phyloP scores from a whole-genome alignment of 2,113 vertebrate species.

The Camelus dromedarius region DNA sequence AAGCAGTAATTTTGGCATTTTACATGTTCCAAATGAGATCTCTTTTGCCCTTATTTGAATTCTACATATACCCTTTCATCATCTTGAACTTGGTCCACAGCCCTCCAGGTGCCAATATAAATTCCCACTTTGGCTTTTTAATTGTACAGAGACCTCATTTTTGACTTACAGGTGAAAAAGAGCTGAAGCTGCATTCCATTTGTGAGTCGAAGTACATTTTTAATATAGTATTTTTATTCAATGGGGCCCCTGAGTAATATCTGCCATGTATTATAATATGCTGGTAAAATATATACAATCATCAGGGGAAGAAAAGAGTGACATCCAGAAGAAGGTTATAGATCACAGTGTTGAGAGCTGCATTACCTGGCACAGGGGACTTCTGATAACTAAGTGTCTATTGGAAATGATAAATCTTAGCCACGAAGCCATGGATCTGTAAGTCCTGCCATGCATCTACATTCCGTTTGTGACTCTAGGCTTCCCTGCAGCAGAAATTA shows the following conservation, averaged over 20 bases:
- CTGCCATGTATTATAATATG: conserved; percentile 31
- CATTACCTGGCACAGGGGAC: neutral
- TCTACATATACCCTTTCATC: conserved; percentile 73
- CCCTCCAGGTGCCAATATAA: conserved; percentile 65
- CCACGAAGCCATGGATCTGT: neutral
- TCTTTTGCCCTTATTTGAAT: conserved; percentile 68
- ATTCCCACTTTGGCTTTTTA: conserved; percentile 37
- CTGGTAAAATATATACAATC: conserved; percentile 55
- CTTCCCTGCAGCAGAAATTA: neutral
- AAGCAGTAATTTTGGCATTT: conserved; percentile 33
- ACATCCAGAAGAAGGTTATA: conserved; percentile 33
- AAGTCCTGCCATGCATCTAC: neutral
- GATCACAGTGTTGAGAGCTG: neutral
- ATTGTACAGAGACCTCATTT: conserved; percentile 63
- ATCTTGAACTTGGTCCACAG: conserved; percentile 68
- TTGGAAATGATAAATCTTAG: neutral
- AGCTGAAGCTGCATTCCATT: conserved; percentile 65
- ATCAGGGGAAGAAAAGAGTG: neutral
- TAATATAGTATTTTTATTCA: conserved; percentile 71
- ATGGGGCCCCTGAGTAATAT: conserved; percentile 54
- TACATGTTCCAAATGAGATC: conserved; percentile 7
- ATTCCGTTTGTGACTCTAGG: neutral
- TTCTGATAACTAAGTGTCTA: neutral
- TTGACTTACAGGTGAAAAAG: conserved; percentile 70
- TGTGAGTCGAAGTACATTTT: conserved; percentile 70